Evolutionary conservation across 2,888 invertebrate species (phyloP).

Genomic region (Tuberolachnus salignus): DNA sequence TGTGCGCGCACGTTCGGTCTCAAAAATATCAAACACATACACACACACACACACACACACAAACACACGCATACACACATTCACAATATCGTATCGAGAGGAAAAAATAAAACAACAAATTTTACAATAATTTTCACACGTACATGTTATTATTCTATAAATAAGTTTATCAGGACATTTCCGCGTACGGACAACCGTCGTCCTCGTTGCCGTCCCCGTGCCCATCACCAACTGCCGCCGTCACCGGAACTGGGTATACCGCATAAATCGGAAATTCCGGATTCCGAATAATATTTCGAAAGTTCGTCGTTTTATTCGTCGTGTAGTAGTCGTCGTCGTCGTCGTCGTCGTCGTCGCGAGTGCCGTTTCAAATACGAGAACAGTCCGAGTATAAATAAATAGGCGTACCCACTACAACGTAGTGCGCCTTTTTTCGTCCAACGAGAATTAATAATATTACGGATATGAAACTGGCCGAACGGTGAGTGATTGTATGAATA

Average conservation of each 20-base stretch:
- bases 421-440: neutral
- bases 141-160: no score
- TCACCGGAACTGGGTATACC: slow-evolving; percentile 2
- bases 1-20: slow-evolving; percentile 49
- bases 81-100: no score
- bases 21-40: neutral
- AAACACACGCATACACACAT: neutral
- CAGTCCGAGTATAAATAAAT: no score
- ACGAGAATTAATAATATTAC: neutral
- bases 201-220: neutral
- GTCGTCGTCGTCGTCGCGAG: neutral
- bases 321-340: neutral
- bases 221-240: neutral
- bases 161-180: no score
- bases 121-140: no score
- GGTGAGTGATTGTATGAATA: slow-evolving; percentile 18
- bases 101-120: no score
- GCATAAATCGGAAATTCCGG: slow-evolving; percentile 18
- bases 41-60: neutral
- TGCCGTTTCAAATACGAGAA: neutral
- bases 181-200: neutral
- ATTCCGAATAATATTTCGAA: slow-evolving; percentile 17
- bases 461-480: slow-evolving; percentile 36
- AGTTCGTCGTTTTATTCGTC: slow-evolving; percentile 20
- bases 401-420: no score